Percentiles rank a stretch among this genome's conserved stretches.
Conservation (phyloP, 2,797 vertebrate species). For the Chaetodon trifasciatus region DNA sequence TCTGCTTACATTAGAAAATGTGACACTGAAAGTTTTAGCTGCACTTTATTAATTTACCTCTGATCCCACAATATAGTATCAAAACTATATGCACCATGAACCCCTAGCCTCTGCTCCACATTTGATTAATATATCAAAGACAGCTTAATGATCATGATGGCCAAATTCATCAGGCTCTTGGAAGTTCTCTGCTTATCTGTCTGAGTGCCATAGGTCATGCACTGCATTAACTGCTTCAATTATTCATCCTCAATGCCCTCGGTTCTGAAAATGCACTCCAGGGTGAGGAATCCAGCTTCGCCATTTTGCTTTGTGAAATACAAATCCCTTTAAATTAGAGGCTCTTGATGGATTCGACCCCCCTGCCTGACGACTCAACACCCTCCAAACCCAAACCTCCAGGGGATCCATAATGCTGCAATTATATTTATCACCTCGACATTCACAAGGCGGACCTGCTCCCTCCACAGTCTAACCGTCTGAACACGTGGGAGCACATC, state of each 20-base stretch:
- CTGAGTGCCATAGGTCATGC: constrained; percentile 72
- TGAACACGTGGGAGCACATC: constrained; percentile 65
- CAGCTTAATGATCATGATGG: constrained; percentile 66
- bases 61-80: constrained; percentile 28
- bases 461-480: constrained; percentile 34
- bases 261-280: constrained; percentile 68
- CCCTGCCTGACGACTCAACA: constrained; percentile 49
- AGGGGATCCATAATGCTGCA: constrained; percentile 74
- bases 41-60: constrained; percentile 44
- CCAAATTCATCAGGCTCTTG: constrained; percentile 71
- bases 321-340: constrained; percentile 77
- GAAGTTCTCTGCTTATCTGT: constrained; percentile 74
- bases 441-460: constrained; percentile 63
- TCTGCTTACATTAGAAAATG: background rate
- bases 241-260: constrained; percentile 78
- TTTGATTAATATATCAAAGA: constrained; percentile 71
- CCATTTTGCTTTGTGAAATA: constrained; percentile 74
- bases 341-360: constrained; percentile 70
- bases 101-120: constrained; percentile 47
- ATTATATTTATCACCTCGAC: constrained; percentile 83
- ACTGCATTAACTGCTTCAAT: constrained; percentile 80
- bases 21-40: constrained; percentile 14
- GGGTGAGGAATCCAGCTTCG: constrained; percentile 52
- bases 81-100: constrained; percentile 37
- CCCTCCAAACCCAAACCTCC: constrained; percentile 65